Evolutionary conservation across 2,888 invertebrate genomes (phyloP), one percentile per base, ranked within the genome.

Genomic region (Eristalis tenax): DNA sequence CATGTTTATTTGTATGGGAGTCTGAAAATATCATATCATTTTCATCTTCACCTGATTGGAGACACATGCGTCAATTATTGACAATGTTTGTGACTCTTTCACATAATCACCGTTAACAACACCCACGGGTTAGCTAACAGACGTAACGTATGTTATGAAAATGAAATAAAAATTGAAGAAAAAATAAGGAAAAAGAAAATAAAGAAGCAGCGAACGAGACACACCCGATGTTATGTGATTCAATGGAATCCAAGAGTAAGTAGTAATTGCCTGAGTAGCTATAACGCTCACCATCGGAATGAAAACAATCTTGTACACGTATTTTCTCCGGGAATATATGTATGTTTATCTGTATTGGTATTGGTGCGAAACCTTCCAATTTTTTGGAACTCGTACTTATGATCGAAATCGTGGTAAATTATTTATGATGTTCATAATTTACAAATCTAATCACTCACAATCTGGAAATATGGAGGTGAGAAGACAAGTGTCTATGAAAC

Each of bases 141-240:
- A 50, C 50, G 18, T 68, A 56, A 68, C 68, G 68, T 68, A 5
- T 50, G 11, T 50, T 56, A 32, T 32, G 68, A 68, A 18, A 32
- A 68, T 18, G 40, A 65, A 4, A 26, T 40, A 35, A n/a, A 66
- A 28, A 22, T 50, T 50, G 18, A 50, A 66, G 15, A 65, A 50
- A n/a, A n/a, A n/a, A n/a, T n/a, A n/a, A 28, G 4, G 32, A 23
- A 23, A 65, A 50, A 50, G 40, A 50, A 68, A 50, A 43, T 50
- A 22, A 68, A 50, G 28, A 28, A 50, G 68, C 68, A 28, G 6
- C 50, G 18, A 50, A 18, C 18, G 10, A n/a, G 50, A 18, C 68
- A 43, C 68, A 28, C 61, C 32, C 68, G 50, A 28, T 13, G 43
- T 43, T 22, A 66, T 66, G 50, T 18, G 50, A 68, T 28, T 50